Conservation (phyloP, 2,113 vertebrate genomes). For the Apteryx owenii region DNA sequence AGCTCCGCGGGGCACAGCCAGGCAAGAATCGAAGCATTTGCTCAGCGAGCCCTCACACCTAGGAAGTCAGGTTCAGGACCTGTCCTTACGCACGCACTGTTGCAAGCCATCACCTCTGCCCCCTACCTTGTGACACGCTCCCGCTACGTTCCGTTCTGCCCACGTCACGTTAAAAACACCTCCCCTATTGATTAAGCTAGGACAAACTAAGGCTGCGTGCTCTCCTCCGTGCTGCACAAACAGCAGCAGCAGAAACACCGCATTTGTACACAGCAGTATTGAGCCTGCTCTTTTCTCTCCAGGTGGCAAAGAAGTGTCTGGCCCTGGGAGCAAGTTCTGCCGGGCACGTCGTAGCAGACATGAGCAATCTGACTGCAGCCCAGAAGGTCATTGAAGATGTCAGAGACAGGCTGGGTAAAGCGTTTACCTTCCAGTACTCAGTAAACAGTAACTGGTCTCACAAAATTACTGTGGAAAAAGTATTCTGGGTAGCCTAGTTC, state of each 20-base stretch:
- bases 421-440: neutral
- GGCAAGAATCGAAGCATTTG: neutral
- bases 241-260: neutral
- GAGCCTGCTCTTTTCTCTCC: neutral
- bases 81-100: neutral
- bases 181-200: neutral
- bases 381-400: neutral
- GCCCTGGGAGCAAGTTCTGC: neutral
- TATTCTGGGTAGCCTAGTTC: neutral
- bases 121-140: neutral
- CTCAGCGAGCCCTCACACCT: neutral
- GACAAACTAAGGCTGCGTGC: neutral
- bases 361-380: neutral
- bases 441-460: neutral
- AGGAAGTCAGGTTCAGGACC: neutral
- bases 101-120: neutral
- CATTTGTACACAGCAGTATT: neutral
- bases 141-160: neutral
- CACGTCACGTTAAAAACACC: neutral
- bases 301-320: constrained; percentile 9
- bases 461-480: neutral
- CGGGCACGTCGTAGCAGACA: neutral
- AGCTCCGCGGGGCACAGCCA: neutral
- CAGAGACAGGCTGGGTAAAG: neutral
- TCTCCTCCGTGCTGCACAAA: neutral